phyloP scores from a whole-genome alignment of 2,797 vertebrate species.

The Agapornis canus region DNA sequence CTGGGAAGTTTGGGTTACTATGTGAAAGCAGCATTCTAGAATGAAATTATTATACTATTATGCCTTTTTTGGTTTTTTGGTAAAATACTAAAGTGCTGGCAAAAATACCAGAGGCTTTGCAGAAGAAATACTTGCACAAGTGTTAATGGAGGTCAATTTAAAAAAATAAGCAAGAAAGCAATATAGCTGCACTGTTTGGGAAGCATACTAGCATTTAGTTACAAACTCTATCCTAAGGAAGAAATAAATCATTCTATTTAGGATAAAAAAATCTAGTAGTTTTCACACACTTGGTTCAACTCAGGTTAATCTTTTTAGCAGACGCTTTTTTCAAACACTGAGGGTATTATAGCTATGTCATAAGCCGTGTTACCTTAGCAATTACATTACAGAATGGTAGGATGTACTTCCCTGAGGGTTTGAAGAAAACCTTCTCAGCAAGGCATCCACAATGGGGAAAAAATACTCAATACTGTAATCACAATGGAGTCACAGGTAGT shows the following conservation, averaged over 20 bases:
- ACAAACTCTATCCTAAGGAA: not conserved
- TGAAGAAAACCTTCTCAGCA: not conserved
- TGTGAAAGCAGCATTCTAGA: not conserved
- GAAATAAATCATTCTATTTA: not conserved
- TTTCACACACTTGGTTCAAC: not conserved
- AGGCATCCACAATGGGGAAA: not conserved
- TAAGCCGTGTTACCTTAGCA: not conserved
- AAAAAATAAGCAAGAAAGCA: not conserved
- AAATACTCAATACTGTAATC: not conserved
- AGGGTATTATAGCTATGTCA: not conserved
- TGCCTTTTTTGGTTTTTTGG: not conserved
- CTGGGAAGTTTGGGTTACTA: not conserved
- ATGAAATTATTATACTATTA: not conserved
- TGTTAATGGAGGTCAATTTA: not conserved
- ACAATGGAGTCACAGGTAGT: not conserved
- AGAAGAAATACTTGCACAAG: not conserved
- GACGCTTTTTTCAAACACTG: not conserved
- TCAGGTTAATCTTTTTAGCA: constrained; percentile 14
- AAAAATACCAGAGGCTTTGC: not conserved
- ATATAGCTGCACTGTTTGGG: not conserved
- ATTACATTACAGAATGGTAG: not conserved
- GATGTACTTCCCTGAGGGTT: not conserved
- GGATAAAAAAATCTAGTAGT: not conserved
- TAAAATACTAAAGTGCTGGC: not conserved
- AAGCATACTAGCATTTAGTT: not conserved